phyloP scores from a whole-genome alignment of 2,888 invertebrate species.

The Diarsia mendica region DNA sequence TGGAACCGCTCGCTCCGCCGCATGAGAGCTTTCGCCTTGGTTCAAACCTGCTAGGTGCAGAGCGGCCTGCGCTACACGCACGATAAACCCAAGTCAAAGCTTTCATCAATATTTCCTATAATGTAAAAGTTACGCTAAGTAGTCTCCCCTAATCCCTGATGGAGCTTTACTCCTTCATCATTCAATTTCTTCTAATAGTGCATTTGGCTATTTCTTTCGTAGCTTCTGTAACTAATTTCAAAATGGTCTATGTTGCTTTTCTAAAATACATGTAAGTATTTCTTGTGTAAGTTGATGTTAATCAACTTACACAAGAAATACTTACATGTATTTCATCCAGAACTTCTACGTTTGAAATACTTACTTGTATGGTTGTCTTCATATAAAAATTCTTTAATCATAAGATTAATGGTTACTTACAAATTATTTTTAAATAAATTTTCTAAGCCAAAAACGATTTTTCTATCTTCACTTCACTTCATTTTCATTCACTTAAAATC shows the following conservation, averaged over 20 bases:
- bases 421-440: slow-evolving; percentile 3
- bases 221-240: slow-evolving; percentile 44
- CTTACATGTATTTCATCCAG: slow-evolving; percentile 8
- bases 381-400: background rate
- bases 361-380: slow-evolving; percentile 4
- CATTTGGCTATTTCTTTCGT: slow-evolving; percentile 49
- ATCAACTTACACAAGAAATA: too few species aligned
- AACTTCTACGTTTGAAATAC: background rate
- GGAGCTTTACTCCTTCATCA: slow-evolving; percentile 70
- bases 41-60: slow-evolving; percentile 73
- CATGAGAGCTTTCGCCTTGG: slow-evolving; percentile 84
- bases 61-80: slow-evolving; percentile 74
- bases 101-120: slow-evolving; percentile 81
- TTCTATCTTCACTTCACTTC: slow-evolving; percentile 7
- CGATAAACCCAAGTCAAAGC: slow-evolving; percentile 75
- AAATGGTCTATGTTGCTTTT: slow-evolving; percentile 44
- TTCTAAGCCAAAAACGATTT: background rate
- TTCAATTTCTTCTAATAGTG: slow-evolving; percentile 52
- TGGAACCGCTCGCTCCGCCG: slow-evolving; percentile 78
- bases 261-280: slow-evolving; percentile 50
- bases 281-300: slow-evolving; percentile 23
- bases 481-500: slow-evolving; percentile 18
- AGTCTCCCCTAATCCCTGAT: slow-evolving; percentile 80
- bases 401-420: background rate
- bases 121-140: slow-evolving; percentile 84